Conservation (phyloP, 2,113 vertebrate species). For the Naja naja region DNA sequence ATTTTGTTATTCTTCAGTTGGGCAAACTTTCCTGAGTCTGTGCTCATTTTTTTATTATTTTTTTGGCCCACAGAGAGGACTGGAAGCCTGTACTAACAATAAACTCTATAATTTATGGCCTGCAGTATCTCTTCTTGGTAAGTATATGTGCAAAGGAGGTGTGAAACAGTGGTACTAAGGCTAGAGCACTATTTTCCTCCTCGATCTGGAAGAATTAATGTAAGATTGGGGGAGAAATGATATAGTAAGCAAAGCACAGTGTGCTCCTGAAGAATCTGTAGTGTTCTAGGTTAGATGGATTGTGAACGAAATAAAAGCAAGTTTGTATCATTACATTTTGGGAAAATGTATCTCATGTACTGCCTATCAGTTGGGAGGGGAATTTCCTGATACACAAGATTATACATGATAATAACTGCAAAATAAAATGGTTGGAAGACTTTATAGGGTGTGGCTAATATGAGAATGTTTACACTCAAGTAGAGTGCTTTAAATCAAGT, state of each 20-base stretch:
- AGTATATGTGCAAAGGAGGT: conserved; percentile 54
- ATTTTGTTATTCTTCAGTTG: too few relatives aligned
- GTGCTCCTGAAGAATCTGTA: background rate
- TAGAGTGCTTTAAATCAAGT: background rate
- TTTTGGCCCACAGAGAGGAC: conserved; percentile 83
- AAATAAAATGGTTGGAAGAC: background rate
- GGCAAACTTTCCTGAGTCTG: too few relatives aligned
- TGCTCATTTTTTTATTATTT: background rate
- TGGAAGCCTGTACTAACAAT: conserved; percentile 96
- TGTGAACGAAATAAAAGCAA: background rate
- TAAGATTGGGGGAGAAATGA: background rate
- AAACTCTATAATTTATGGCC: conserved; percentile 98
- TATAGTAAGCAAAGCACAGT: background rate
- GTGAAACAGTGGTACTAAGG: background rate
- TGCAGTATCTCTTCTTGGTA: conserved; percentile 98
- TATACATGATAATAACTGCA: background rate
- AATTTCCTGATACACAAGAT: background rate
- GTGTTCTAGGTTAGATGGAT: background rate
- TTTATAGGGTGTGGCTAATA: background rate
- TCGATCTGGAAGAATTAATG: background rate
- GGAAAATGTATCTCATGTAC: background rate
- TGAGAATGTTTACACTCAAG: background rate
- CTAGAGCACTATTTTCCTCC: background rate
- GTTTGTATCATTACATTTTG: background rate
- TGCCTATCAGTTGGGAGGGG: background rate